Evolutionary conservation across 2,797 vertebrate genomes (phyloP), one percentile per base, ranked within the genome.

Genomic region (Sebastes jordani): DNA sequence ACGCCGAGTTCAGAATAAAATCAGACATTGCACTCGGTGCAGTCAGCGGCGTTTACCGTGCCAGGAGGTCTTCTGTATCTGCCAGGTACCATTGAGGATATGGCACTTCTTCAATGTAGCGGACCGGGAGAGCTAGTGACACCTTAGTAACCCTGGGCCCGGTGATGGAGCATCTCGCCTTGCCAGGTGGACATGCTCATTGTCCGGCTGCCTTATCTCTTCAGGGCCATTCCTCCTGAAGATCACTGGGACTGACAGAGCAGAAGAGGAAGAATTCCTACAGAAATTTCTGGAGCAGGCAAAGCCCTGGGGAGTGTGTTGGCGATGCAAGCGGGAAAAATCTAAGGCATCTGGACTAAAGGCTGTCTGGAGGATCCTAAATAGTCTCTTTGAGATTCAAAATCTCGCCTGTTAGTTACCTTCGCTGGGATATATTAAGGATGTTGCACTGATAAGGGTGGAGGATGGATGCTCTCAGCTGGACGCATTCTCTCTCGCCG

Each of bases 141-240:
- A 90, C 90, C 84, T 82, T 14, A 32, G 59, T 89, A 85, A 92
- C 90, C 89, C 79, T 0, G 65, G 66, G 80, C 74, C 69, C 54
- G 7, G 77, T 93, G 93, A 94, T 89, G 87, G 90, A 93, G 90
- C 89, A 79, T 87, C 86, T 74, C 42, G 2, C 63, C 77, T 59
- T 59, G 79, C 83, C 86, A 90, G 88, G 87, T 90, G 90, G 92
- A 93, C 90, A 71, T 62, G 84, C 86, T 89, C 87, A 92, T 94
- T 94, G 94, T 93, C 88, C 85, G 29, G 78, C 85, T 62, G 88
- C 86, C 91, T 94, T 93, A 93, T 94, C 92, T 92, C 85, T 74
- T 79, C 83, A n/a, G 83, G 85, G 85, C 91, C 90, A 85, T 89
- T 90, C 83, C 86, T 86, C 69, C 90, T 81, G 87, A 87, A 92